These are phyloP conservation scores for Oreocharis arfaki DNA, from an alignment of 2,113 vertebrate genomes.

Conservation along the genomic window DNA sequence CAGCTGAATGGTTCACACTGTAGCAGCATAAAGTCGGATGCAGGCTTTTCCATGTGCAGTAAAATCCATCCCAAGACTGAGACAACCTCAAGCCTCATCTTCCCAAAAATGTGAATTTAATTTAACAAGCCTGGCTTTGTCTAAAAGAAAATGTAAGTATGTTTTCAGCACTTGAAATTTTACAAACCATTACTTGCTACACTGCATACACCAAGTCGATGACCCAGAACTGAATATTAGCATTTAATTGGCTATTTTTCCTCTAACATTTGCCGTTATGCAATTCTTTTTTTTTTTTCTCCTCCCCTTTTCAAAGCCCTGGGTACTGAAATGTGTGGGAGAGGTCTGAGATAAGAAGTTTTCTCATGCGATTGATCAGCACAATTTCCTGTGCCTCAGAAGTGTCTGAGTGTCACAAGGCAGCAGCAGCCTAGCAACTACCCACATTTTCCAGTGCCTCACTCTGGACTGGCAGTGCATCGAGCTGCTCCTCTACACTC, in stretches of 20 bases:
- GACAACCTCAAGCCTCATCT: neutral
- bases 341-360: conserved; percentile 18
- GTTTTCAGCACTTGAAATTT: conserved; percentile 1
- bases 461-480: neutral
- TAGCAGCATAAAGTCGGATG: neutral
- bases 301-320: neutral
- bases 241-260: neutral
- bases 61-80: neutral
- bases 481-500: neutral
- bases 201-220: neutral
- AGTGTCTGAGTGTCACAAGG: neutral
- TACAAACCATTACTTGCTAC: neutral
- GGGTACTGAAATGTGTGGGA: conserved; percentile 4
- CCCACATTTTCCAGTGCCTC: neutral
- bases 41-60: neutral
- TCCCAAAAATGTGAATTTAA: conserved; percentile 6
- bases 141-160: neutral
- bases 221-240: neutral
- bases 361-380: neutral
- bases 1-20: neutral
- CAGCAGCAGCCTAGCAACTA: conserved; percentile 16
- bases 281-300: neutral
- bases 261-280: neutral
- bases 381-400: neutral
- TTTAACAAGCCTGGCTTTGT: conserved; percentile 4